A percentile compares a stretch with the other conserved stretches of the same genome.
These are phyloP conservation scores for Apodemus agrarius DNA, from an alignment of 2,797 vertebrate species.

Conservation along the genomic window DNA sequence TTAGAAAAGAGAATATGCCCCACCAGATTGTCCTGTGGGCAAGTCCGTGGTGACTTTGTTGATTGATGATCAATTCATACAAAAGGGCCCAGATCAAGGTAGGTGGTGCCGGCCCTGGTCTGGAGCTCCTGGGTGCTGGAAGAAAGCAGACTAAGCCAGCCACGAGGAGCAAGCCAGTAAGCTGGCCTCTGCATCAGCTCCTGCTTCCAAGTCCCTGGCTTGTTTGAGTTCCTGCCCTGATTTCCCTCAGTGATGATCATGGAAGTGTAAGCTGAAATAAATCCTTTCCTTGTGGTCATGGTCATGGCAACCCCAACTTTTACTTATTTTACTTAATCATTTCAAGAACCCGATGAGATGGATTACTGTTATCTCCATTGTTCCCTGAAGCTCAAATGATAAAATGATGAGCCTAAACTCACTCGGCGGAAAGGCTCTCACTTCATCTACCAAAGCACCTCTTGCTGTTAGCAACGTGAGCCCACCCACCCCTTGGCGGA, in stretches of 20 bases:
- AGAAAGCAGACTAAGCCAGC: background rate
- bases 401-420: background rate
- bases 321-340: background rate
- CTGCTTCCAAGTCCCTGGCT: background rate
- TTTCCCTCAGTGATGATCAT: background rate
- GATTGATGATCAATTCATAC: background rate
- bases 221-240: background rate
- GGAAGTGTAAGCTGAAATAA: background rate
- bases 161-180: background rate
- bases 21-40: background rate
- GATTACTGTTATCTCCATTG: background rate
- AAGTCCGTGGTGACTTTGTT: background rate
- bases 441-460: background rate
- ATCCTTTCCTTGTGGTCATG: too few relatives aligned
- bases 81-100: background rate
- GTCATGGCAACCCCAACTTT: too few relatives aligned
- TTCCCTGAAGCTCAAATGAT: background rate
- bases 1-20: background rate
- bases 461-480: background rate
- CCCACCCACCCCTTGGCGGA: background rate
- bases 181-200: background rate
- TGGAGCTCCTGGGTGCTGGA: background rate
- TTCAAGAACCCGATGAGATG: background rate
- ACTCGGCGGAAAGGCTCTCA: background rate
- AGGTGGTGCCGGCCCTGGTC: background rate